Percentiles rank a stretch among this genome's conserved stretches.
phyloP scores from a whole-genome alignment of 2,113 vertebrate species.

The Hyaena hyaena region DNA sequence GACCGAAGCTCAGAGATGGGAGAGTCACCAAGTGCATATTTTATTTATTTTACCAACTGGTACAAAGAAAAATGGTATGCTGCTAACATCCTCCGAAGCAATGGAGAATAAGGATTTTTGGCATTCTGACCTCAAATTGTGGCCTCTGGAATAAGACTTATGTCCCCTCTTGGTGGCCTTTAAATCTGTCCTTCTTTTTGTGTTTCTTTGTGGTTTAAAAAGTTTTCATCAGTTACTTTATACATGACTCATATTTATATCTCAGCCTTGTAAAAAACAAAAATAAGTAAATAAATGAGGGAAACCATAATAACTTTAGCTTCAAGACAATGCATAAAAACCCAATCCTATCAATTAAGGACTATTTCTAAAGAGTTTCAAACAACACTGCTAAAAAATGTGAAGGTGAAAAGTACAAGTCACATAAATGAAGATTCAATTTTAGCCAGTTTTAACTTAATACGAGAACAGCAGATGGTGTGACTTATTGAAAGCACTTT shows the following conservation, averaged over 20 bases:
- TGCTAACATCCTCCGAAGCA: neutral
- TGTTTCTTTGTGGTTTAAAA: slow-evolving; percentile 33
- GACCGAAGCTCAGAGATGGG: slow-evolving; percentile 32
- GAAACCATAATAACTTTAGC: neutral
- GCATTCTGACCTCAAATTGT: neutral
- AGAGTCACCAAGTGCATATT: slow-evolving; percentile 42
- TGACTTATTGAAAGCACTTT: slow-evolving; percentile 77
- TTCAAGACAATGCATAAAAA: neutral
- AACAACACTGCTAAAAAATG: slow-evolving; percentile 24
- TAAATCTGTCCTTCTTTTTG: neutral
- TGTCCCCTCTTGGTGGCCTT: slow-evolving; percentile 47
- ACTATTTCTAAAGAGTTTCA: neutral
- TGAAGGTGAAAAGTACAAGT: slow-evolving; percentile 50
- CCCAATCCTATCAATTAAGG: neutral
- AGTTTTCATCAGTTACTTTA: slow-evolving; percentile 66
- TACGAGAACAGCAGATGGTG: slow-evolving; percentile 77
- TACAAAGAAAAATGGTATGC: slow-evolving; percentile 30
- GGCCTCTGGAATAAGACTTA: neutral
- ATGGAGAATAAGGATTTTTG: neutral
- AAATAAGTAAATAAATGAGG: neutral
- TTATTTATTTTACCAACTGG: slow-evolving; percentile 71
- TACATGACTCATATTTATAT: slow-evolving; percentile 71
- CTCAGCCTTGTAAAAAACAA: slow-evolving; percentile 62
- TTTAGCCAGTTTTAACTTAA: slow-evolving; percentile 74
- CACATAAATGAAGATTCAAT: slow-evolving; percentile 71